These are phyloP conservation scores for Syrrhaptes paradoxus DNA, from an alignment of 2,113 vertebrate species.

Conservation along the genomic window DNA sequence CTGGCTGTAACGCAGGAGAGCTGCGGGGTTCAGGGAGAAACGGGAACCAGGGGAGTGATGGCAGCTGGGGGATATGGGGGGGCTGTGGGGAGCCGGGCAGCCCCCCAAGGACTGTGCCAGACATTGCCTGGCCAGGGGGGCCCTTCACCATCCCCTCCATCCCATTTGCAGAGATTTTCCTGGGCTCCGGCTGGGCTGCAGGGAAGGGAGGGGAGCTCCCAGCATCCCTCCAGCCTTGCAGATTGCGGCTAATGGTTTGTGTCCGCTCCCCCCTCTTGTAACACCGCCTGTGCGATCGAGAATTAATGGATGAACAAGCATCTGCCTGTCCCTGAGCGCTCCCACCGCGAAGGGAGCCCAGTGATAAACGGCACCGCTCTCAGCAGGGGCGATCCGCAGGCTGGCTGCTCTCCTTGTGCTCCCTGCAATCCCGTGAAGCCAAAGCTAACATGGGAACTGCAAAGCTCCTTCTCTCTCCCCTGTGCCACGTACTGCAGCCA, in stretches of 20 bases:
- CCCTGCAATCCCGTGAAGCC: background rate
- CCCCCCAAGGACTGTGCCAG: accelerated
- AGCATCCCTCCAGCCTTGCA: background rate
- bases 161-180: accelerated
- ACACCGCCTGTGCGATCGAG: accelerated
- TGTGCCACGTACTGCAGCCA: background rate
- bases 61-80: background rate
- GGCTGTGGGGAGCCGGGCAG: background rate
- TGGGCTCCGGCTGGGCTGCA: background rate
- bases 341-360: background rate
- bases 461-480: background rate
- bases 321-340: background rate
- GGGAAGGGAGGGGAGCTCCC: background rate
- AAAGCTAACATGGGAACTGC: background rate
- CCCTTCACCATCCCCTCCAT: accelerated
- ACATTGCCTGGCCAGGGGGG: accelerated
- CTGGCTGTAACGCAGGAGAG: background rate
- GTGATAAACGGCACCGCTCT: accelerated
- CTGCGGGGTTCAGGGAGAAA: accelerated
- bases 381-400: background rate
- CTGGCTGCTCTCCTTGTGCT: background rate
- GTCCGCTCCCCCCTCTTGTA: background rate
- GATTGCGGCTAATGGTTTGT: background rate
- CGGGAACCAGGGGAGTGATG: accelerated
- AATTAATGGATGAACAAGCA: background rate